Conservation (phyloP, 2,888 invertebrate genomes). For the Caprella mutica region DNA sequence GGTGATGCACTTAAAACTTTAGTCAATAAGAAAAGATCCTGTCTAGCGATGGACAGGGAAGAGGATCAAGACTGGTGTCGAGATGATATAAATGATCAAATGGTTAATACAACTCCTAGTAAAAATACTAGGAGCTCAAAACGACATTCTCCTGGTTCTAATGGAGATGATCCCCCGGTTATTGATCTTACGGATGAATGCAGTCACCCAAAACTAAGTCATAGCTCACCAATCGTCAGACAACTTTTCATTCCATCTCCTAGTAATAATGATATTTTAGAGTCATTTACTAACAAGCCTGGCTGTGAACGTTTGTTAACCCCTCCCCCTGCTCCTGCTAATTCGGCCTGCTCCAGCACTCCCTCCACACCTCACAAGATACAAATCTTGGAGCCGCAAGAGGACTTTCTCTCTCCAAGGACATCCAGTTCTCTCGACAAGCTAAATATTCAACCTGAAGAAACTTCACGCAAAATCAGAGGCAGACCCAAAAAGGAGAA, state of each 20-base stretch:
- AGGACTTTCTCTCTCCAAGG: neutral
- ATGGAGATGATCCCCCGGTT: too few relatives aligned
- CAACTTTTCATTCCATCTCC: neutral
- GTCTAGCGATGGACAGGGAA: too few relatives aligned
- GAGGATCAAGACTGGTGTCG: too few relatives aligned
- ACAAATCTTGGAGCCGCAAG: neutral
- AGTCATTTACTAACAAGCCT: neutral
- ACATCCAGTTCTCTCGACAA: too few relatives aligned
- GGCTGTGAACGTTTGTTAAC: neutral
- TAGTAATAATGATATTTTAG: neutral
- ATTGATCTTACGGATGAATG: too few relatives aligned
- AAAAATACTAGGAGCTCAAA: neutral
- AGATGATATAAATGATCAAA: too few relatives aligned
- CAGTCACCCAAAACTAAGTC: neutral
- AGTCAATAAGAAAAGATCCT: too few relatives aligned
- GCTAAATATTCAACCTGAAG: too few relatives aligned
- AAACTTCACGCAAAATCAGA: too few relatives aligned
- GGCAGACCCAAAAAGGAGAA: too few relatives aligned
- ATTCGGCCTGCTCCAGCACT: neutral
- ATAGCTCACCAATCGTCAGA: conserved; percentile 4
- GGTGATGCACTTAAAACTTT: too few relatives aligned
- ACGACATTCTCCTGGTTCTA: too few relatives aligned
- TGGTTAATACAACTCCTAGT: neutral
- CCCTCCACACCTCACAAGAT: conserved; percentile 9
- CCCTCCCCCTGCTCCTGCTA: neutral